A percentile compares a stretch with the other conserved stretches of the same genome.
phyloP scores from a whole-genome alignment of 2,113 vertebrate genomes.

The Pelecanus crispus region DNA sequence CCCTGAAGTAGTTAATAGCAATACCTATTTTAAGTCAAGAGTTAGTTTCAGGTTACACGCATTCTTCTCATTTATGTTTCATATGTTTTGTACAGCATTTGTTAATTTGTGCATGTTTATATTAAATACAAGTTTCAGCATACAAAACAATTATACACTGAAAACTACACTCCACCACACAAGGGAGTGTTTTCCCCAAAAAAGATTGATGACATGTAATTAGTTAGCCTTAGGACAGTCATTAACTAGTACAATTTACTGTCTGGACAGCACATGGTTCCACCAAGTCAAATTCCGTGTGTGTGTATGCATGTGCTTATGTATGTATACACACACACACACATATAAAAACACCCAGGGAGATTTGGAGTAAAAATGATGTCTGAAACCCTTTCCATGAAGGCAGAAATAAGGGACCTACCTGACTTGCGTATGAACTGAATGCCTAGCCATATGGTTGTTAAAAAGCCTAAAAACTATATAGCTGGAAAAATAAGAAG shows the following conservation, averaged over 20 bases:
- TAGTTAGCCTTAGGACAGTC: not conserved
- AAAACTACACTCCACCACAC: not conserved
- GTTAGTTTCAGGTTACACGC: not conserved
- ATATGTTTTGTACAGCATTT: not conserved
- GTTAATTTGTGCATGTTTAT: not conserved
- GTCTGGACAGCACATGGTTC: not conserved
- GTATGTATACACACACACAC: not conserved
- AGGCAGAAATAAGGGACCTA: not conserved
- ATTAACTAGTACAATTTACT: not conserved
- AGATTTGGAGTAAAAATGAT: not conserved
- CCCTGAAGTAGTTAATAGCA: not conserved
- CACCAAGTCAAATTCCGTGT: not conserved
- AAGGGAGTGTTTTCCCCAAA: not conserved
- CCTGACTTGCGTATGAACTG: not conserved
- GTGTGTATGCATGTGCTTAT: not conserved
- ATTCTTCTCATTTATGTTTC: not conserved
- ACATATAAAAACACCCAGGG: too few species aligned
- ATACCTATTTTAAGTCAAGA: not conserved
- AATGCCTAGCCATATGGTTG: not conserved
- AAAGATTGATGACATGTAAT: not conserved
- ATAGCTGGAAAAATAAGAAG: not conserved
- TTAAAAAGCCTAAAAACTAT: not conserved
- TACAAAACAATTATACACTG: not conserved
- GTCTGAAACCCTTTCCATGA: not conserved
- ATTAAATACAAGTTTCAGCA: not conserved